These are phyloP conservation scores for Caenorhabditis doughertyi DNA, from an alignment of 2,888 invertebrate genomes.

Conservation along the genomic window DNA sequence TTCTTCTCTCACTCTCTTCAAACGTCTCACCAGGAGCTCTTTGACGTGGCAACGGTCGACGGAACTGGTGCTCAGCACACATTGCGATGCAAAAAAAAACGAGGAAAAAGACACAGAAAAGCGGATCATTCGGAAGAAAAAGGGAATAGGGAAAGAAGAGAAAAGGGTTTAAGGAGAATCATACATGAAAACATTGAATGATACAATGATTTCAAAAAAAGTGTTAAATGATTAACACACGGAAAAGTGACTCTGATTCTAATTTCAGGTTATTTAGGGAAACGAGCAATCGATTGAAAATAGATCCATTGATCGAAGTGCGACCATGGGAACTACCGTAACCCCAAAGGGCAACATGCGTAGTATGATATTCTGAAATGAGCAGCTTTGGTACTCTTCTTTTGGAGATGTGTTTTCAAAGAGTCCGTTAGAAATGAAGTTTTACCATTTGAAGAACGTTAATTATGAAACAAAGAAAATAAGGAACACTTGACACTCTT, in stretches of 20 bases:
- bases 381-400: too few relatives aligned
- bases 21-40: slow-evolving; percentile 23
- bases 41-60: slow-evolving; percentile 40
- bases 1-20: background rate
- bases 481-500: slow-evolving; percentile 34
- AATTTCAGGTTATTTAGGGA: too few relatives aligned
- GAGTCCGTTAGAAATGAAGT: too few relatives aligned
- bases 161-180: too few relatives aligned
- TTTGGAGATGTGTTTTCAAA: too few relatives aligned
- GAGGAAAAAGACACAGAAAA: slow-evolving; percentile 24
- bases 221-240: too few relatives aligned
- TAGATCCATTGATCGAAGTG: too few relatives aligned
- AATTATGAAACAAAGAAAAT: background rate
- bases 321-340: too few relatives aligned
- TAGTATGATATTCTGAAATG: too few relatives aligned
- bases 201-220: slow-evolving; percentile 17
- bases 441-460: slow-evolving; percentile 5
- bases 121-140: slow-evolving; percentile 14
- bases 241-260: background rate
- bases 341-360: too few relatives aligned
- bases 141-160: background rate
- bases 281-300: too few relatives aligned
- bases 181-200: slow-evolving; percentile 14
- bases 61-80: slow-evolving; percentile 54
- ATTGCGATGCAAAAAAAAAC: slow-evolving; percentile 20